A percentile compares a stretch with the other conserved stretches of the same genome.
These are phyloP conservation scores for Thalassophryne amazonica DNA, from an alignment of 2,797 vertebrate genomes.

Conservation along the genomic window DNA sequence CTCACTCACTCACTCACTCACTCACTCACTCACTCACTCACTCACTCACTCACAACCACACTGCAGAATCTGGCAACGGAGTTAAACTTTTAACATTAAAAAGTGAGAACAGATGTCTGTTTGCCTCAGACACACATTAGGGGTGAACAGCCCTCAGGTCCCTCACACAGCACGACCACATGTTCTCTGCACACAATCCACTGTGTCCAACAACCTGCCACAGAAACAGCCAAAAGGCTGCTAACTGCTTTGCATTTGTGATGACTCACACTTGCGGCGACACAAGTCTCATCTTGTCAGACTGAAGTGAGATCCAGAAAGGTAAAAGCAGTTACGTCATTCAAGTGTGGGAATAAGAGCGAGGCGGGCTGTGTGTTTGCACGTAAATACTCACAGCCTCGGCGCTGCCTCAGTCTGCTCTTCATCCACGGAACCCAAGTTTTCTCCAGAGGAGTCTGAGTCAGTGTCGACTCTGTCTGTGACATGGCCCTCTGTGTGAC, in stretches of 20 bases:
- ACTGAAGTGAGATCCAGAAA: not conserved
- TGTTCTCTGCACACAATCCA: too few species aligned
- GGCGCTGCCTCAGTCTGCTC: constrained; percentile 70
- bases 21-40: too few species aligned
- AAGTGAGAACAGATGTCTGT: too few species aligned
- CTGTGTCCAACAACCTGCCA: not conserved
- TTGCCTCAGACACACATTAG: too few species aligned
- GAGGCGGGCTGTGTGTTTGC: not conserved
- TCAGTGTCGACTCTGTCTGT: constrained; percentile 66
- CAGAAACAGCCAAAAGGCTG: not conserved
- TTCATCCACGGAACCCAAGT: constrained; percentile 84
- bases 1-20: too few species aligned
- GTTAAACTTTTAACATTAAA: too few species aligned
- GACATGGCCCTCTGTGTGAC: constrained; percentile 60
- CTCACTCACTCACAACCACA: too few species aligned
- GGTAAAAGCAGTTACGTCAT: not conserved
- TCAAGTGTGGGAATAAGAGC: constrained; percentile 4
- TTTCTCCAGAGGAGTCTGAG: constrained; percentile 84
- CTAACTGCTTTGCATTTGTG: not conserved
- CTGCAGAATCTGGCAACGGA: too few species aligned
- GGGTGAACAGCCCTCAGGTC: constrained; percentile 49
- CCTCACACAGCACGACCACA: too few species aligned
- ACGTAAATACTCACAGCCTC: constrained; percentile 83
- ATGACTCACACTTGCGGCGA: not conserved
- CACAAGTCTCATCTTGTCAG: not conserved